Conservation (phyloP, 2,888 invertebrate genomes). For the Loripinus fragilis region DNA sequence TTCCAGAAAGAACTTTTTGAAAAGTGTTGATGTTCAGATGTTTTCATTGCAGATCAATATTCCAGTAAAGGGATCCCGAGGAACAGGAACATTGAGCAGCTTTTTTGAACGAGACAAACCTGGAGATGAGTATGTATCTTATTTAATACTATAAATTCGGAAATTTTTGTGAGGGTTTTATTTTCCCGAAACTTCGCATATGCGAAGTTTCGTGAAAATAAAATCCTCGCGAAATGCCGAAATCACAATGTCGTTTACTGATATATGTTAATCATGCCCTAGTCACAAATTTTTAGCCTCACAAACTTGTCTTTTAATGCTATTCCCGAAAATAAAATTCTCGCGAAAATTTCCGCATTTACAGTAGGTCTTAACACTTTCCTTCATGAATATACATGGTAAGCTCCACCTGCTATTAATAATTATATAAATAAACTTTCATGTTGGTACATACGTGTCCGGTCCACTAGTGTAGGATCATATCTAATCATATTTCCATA, state of each 20-base stretch:
- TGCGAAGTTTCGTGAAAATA: not conserved
- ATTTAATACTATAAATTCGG: not conserved
- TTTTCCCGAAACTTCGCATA: not conserved
- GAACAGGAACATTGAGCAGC: not conserved
- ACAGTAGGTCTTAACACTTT: too few species aligned
- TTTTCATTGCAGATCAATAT: constrained; percentile 3
- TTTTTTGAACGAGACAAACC: not conserved
- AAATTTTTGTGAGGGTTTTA: too few species aligned
- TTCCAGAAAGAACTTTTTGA: not conserved
- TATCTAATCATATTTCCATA: too few species aligned
- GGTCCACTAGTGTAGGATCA: too few species aligned
- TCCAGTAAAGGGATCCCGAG: not conserved
- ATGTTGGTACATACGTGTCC: too few species aligned
- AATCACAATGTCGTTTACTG: not conserved
- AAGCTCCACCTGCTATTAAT: too few species aligned
- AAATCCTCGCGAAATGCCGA: not conserved
- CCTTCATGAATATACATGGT: too few species aligned
- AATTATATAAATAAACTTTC: too few species aligned
- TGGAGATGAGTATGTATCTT: not conserved
- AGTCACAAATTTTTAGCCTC: too few species aligned
- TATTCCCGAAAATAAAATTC: too few species aligned
- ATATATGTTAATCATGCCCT: not conserved
- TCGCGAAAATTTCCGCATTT: too few species aligned
- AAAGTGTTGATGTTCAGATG: not conserved
- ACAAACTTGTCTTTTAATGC: too few species aligned